Evolutionary conservation across 1,140 invertebrate species (phyloP).

Genomic region (Galendromus occidentalis): DNA sequence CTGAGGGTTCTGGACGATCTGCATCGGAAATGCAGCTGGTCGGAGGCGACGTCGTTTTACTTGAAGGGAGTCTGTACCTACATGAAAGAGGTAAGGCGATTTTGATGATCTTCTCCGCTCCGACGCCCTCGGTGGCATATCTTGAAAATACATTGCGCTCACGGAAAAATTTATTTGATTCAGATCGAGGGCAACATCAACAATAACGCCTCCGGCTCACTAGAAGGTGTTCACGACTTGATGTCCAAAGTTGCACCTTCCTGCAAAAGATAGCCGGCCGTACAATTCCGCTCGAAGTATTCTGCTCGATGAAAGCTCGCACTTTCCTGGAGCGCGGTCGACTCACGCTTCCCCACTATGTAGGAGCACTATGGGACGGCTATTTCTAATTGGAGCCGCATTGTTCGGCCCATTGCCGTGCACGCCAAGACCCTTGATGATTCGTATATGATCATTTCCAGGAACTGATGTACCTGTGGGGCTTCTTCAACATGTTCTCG

Average conservation of each 20-base stretch:
- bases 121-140: background rate
- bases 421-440: background rate
- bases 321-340: background rate
- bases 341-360: background rate
- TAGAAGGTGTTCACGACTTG: background rate
- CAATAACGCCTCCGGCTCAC: background rate
- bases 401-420: background rate
- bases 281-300: background rate
- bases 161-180: background rate
- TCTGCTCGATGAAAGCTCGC: background rate
- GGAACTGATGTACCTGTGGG: slow-evolving; percentile 7
- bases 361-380: background rate
- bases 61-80: background rate
- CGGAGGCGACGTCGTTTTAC: background rate
- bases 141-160: too few species aligned
- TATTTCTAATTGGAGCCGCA: background rate
- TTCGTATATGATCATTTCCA: background rate
- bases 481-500: slow-evolving; percentile 7
- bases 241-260: background rate
- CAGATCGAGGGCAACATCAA: background rate
- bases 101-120: background rate
- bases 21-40: background rate
- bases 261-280: background rate
- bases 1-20: background rate
- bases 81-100: background rate